Evolutionary conservation across 2,888 invertebrate genomes (phyloP), one percentile per base, ranked within the genome.

Genomic region (Rhagium mordax): DNA sequence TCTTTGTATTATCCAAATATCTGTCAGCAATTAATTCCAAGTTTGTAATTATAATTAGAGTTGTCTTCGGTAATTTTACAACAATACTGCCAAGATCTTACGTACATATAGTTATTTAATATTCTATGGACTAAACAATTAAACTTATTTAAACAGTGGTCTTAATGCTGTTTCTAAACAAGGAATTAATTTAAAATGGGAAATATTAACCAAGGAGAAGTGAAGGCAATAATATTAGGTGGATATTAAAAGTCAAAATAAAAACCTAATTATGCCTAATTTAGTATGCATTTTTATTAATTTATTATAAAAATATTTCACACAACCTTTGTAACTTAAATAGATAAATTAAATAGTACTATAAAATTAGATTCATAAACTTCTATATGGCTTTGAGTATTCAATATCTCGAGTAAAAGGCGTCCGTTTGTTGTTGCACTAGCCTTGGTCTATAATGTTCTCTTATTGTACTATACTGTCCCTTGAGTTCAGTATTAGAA

Each of bases 361-460:
- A 53, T 66, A 72, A 66, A 74, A 73, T 70, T 73, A 72, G 49
- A 73, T 59, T 73, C 75, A 75, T 48, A 61, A 48, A 62, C 15
- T 57, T 59, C 48, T 69, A 71, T 80, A 81, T 81, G 78, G 79
- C 81, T 79, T 80, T 77, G 77, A 77, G 72, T 70, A 75, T 71
- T 76, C 70, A 82, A 64, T 77, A 82, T 71, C 78, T 78, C n/a
- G 81, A 61, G 59, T 80, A 84, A 67, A 78, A 82, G 5, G 82
- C 78, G 75, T 84, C 84, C 20, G 85, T 82, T 53, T 83, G 80
- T 76, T 83, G 84, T 48, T 78, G 78, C 65, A 80, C 75, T 69
- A 81, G 80, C 62, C 81, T 82, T 55, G 83, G 81, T 75, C 84
- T 81, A 66, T 82, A 84, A 74, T 74, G 79, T 27, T 73, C 78